These are phyloP conservation scores for Kobus ellipsiprymnus DNA, from an alignment of 2,113 vertebrate species.

Conservation along the genomic window DNA sequence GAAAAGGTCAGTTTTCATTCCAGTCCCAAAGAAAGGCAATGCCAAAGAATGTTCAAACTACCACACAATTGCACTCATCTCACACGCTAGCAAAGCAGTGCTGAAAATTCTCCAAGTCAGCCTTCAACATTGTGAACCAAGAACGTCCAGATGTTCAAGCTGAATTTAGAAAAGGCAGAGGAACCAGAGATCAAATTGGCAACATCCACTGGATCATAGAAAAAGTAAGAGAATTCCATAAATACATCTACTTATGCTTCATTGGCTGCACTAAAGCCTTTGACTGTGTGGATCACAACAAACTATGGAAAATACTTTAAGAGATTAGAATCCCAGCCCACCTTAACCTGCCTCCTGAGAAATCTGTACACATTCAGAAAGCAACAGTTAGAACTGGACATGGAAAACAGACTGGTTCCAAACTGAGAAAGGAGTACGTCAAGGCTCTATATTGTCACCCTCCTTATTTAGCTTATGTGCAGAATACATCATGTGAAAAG, in stretches of 20 bases:
- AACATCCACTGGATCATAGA: background rate
- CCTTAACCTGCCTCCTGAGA: background rate
- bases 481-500: background rate
- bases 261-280: background rate
- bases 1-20: background rate
- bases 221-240: background rate
- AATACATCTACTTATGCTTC: background rate
- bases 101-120: background rate
- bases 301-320: background rate
- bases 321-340: background rate
- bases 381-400: fast-evolving
- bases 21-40: background rate
- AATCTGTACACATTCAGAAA: background rate
- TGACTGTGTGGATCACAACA: background rate
- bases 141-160: background rate
- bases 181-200: background rate
- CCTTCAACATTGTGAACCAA: background rate
- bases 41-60: background rate
- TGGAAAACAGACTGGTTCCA: background rate
- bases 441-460: background rate
- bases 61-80: background rate
- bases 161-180: background rate
- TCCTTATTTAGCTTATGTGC: background rate
- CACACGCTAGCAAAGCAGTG: background rate
- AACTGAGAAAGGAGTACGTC: background rate